These are phyloP conservation scores for Priocnemis perturbator DNA, from an alignment of 2,888 invertebrate species.

Conservation along the genomic window DNA sequence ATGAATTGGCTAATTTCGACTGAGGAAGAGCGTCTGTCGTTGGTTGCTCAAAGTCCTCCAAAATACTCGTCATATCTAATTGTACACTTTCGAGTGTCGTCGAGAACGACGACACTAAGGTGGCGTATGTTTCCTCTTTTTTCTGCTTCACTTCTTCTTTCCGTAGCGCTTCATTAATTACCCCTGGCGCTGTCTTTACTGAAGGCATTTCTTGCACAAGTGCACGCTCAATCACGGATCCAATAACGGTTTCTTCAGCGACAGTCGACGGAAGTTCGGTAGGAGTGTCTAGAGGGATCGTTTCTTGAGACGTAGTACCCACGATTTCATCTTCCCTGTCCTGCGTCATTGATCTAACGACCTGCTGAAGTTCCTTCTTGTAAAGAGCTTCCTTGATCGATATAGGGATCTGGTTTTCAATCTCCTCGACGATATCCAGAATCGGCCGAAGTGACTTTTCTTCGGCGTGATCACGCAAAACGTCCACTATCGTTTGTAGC, in stretches of 20 bases:
- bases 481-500: conserved; percentile 51
- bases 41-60: conserved; percentile 64
- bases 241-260: conserved; percentile 4
- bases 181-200: conserved; percentile 14
- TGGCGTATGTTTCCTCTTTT: not conserved
- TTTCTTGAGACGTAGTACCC: conserved; percentile 26
- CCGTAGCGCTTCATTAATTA: conserved; percentile 16
- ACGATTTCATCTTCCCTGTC: conserved; percentile 34
- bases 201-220: conserved; percentile 30
- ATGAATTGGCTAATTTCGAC: conserved; percentile 54
- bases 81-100: conserved; percentile 55
- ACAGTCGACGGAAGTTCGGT: conserved; percentile 30
- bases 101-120: conserved; percentile 25
- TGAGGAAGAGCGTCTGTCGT: conserved; percentile 42
- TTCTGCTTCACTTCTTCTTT: not conserved
- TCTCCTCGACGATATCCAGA: conserved; percentile 59
- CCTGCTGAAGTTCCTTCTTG: conserved; percentile 57
- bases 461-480: conserved; percentile 44
- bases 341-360: conserved; percentile 48
- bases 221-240: conserved; percentile 30
- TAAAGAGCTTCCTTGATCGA: conserved; percentile 59
- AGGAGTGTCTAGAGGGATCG: conserved; percentile 40
- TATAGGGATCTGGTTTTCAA: conserved; percentile 62
- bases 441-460: conserved; percentile 52
- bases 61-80: conserved; percentile 54